These are phyloP conservation scores for Prunella himalayana DNA, from an alignment of 2,113 vertebrate species.

Conservation along the genomic window DNA sequence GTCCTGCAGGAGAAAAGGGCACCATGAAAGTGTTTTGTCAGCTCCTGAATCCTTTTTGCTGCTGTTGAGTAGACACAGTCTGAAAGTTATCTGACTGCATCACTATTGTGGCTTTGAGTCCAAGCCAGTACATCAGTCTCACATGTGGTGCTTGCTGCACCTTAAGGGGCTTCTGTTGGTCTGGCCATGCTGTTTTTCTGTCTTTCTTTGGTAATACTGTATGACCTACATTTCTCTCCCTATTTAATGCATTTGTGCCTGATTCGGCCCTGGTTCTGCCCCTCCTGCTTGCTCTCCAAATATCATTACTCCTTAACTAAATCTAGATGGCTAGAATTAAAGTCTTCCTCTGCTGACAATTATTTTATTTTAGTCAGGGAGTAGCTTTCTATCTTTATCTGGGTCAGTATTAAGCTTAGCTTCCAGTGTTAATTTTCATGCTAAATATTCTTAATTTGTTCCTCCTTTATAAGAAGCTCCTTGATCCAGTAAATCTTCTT, in stretches of 20 bases:
- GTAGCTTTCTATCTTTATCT: conserved; percentile 14
- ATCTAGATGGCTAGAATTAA: background rate
- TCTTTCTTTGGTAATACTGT: background rate
- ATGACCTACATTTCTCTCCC: background rate
- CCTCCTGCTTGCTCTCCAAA: background rate
- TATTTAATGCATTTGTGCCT: background rate
- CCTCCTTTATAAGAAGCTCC: conserved; percentile 20
- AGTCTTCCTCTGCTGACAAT: background rate
- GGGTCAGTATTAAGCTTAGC: conserved; percentile 47
- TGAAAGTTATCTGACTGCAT: background rate
- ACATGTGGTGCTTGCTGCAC: rapidly evolving
- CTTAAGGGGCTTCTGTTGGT: background rate
- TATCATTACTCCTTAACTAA: background rate
- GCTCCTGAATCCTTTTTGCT: background rate
- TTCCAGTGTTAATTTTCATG: conserved; percentile 15
- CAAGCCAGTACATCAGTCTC: background rate
- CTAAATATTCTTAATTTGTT: conserved; percentile 56
- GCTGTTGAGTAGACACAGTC: background rate
- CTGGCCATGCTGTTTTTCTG: background rate
- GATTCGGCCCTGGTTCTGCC: background rate
- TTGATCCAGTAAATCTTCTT: conserved; percentile 38
- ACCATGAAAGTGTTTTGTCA: background rate
- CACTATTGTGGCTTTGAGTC: background rate
- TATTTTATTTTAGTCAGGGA: conserved; percentile 14
- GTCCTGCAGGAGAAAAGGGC: background rate